phyloP scores from a whole-genome alignment of 2,113 vertebrate genomes.

The Dicentrarchus labrax region DNA sequence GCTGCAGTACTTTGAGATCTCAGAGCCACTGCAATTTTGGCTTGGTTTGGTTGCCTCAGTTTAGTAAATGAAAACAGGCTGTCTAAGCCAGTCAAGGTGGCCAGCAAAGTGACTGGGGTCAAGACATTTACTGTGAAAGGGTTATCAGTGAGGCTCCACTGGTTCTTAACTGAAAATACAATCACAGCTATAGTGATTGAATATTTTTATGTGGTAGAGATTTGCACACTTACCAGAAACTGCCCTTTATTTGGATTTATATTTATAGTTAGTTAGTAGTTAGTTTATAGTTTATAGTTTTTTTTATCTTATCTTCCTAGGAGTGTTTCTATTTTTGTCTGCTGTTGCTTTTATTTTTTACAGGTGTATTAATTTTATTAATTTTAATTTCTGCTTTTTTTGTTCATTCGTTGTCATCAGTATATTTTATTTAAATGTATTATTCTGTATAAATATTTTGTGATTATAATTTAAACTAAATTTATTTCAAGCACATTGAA shows the following conservation, averaged over 20 bases:
- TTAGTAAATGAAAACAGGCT: neutral
- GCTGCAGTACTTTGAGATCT: no score
- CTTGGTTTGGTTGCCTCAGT: neutral
- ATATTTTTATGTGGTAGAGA: neutral
- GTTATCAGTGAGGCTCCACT: neutral
- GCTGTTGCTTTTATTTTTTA: neutral
- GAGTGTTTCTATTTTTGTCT: neutral
- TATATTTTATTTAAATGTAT: neutral
- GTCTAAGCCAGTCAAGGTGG: neutral
- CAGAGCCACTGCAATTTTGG: no score
- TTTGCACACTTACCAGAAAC: neutral
- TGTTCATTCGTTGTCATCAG: neutral
- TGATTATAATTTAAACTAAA: neutral
- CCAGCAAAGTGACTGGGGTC: neutral
- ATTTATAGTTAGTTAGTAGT: neutral
- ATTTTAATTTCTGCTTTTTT: neutral
- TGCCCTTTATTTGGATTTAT: neutral
- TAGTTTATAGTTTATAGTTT: no score
- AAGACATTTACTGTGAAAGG: neutral
- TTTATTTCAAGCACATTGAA: neutral
- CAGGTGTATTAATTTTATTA: neutral
- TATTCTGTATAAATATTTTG: neutral
- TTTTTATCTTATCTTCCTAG: neutral
- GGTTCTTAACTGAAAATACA: neutral
- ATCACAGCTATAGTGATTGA: neutral